Evolutionary conservation across 1,140 invertebrate genomes (phyloP).

Genomic region (Hyles vespertilio): DNA sequence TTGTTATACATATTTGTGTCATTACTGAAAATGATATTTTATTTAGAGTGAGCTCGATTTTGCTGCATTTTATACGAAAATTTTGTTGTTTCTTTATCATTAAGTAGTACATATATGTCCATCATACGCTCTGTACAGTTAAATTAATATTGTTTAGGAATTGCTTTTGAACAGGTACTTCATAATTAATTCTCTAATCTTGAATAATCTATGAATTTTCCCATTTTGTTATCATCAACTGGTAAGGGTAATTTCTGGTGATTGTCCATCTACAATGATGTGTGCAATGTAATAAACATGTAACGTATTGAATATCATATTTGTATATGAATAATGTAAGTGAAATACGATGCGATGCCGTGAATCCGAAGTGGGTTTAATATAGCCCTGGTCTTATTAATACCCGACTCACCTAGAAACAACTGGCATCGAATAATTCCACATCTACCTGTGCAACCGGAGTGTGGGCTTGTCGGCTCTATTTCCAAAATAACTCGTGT

Average conservation of each 20-base stretch:
- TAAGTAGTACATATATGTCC: neutral
- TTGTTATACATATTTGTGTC: slow-evolving; percentile 3
- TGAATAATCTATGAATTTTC: no score
- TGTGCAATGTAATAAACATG: neutral
- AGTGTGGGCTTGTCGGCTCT: slow-evolving; percentile 25
- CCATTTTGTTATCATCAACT: neutral
- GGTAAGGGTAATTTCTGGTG: neutral
- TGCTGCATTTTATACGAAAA: no score
- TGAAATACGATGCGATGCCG: slow-evolving; percentile 45
- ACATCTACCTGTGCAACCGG: slow-evolving; percentile 41
- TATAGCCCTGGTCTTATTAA: slow-evolving; percentile 54
- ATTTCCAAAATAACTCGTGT: slow-evolving; percentile 40
- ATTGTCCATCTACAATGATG: neutral
- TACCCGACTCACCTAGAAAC: slow-evolving; percentile 46
- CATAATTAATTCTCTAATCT: no score
- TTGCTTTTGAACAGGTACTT: no score
- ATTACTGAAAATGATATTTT: neutral
- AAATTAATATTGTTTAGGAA: no score
- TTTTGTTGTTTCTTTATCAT: neutral
- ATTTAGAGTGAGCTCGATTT: no score
- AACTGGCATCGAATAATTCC: slow-evolving; percentile 36
- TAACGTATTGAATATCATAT: neutral
- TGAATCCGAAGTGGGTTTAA: slow-evolving; percentile 46
- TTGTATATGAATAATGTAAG: slow-evolving; percentile 5
- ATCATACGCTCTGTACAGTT: no score